Conservation (phyloP, 2,888 invertebrate species). For the Hofmannophila pseudospretella region DNA sequence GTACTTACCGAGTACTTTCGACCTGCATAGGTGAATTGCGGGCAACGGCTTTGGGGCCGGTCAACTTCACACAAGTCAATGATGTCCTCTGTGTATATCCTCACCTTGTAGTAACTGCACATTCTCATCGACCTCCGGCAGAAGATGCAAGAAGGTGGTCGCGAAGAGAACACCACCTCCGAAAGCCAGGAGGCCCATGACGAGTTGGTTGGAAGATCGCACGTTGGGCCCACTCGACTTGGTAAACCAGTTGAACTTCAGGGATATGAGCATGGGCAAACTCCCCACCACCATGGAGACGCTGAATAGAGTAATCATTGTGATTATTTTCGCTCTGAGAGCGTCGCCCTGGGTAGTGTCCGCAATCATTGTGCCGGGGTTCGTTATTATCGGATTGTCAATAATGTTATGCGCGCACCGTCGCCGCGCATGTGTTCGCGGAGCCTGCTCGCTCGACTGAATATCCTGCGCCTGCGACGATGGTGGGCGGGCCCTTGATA, state of each 20-base stretch:
- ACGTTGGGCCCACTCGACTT: conserved; percentile 58
- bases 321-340: conserved; percentile 85
- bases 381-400: neutral
- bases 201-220: conserved; percentile 68
- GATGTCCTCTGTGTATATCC: conserved; percentile 14
- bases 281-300: conserved; percentile 88
- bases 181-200: conserved; percentile 83
- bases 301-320: conserved; percentile 86
- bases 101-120: conserved; percentile 79
- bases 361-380: neutral
- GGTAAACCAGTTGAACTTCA: conserved; percentile 80
- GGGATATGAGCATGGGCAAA: conserved; percentile 84
- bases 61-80: no score
- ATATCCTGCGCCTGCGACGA: conserved; percentile 40
- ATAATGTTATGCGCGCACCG: conserved; percentile 10
- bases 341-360: conserved; percentile 50
- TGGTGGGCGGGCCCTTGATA: conserved; percentile 59
- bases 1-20: no score
- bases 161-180: conserved; percentile 90
- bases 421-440: conserved; percentile 12
- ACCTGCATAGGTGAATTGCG: no score
- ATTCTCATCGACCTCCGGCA: conserved; percentile 87
- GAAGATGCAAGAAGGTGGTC: conserved; percentile 88
- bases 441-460: conserved; percentile 41
- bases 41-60: no score